phyloP scores from a whole-genome alignment of 2,888 invertebrate species.

The Ceramica pisi region DNA sequence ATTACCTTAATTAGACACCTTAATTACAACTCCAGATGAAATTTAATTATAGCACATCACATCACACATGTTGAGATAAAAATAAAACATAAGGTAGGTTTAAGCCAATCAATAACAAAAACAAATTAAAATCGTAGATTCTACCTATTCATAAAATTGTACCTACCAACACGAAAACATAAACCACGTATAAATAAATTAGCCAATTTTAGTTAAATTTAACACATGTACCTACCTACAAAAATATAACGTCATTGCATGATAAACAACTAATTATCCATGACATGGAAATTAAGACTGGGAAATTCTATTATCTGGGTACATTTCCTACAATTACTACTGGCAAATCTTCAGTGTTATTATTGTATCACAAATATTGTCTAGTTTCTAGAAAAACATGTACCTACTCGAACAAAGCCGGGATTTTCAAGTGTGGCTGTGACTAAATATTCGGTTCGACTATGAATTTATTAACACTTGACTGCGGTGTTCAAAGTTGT shows the following conservation, averaged over 20 bases:
- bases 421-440: conserved; percentile 19
- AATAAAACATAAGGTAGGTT: not conserved
- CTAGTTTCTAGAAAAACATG: conserved; percentile 1
- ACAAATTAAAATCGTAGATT: not conserved
- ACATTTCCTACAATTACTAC: not conserved
- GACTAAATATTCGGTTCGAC: conserved; percentile 37
- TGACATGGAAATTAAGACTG: not conserved
- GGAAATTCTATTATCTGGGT: not conserved
- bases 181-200: not conserved
- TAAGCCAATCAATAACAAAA: not conserved
- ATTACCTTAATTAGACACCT: too few species aligned
- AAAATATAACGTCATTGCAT: not conserved
- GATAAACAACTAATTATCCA: conserved; percentile 1
- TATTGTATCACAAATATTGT: conserved; percentile 26
- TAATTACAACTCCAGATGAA: not conserved
- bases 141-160: not conserved
- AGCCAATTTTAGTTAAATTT: not conserved
- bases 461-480: conserved; percentile 38
- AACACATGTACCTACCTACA: not conserved
- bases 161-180: not conserved
- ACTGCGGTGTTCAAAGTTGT: conserved; percentile 41
- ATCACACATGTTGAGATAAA: not conserved
- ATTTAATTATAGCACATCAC: not conserved
- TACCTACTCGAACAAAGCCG: not conserved
- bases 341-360: not conserved